These are phyloP conservation scores for Amblyjoppa fuscipennis DNA, from an alignment of 2,888 invertebrate genomes.

Conservation along the genomic window DNA sequence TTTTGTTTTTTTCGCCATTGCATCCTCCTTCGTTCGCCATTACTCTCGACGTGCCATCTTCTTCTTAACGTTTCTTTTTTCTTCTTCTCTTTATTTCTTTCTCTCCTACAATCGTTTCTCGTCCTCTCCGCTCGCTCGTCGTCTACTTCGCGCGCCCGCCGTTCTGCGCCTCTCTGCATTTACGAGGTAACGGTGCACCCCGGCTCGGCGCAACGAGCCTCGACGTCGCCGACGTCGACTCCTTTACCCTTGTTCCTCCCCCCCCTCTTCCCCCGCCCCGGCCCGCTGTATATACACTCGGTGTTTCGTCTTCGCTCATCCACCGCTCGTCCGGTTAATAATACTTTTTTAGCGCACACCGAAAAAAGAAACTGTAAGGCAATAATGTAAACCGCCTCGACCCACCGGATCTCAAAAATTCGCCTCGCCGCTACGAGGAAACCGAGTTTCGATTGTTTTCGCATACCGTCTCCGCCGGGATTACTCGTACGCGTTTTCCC, in stretches of 20 bases:
- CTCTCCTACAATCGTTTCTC: slow-evolving; percentile 26
- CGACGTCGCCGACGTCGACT: slow-evolving; percentile 2
- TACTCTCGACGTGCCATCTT: slow-evolving; percentile 26
- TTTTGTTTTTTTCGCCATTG: slow-evolving; percentile 44
- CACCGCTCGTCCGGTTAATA: slow-evolving; percentile 45
- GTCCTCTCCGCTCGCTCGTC: slow-evolving; percentile 15
- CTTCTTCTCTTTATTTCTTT: slow-evolving; percentile 17
- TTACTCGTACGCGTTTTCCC: too few species aligned
- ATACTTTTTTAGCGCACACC: slow-evolving; percentile 47
- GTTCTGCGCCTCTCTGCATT: not conserved
- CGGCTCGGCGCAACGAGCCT: slow-evolving; percentile 61
- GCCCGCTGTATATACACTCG: slow-evolving; percentile 1
- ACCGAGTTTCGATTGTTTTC: not conserved
- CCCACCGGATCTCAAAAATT: not conserved
- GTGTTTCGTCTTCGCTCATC: slow-evolving; percentile 24
- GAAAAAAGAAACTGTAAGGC: not conserved
- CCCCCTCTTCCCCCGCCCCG: too few species aligned
- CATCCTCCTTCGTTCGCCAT: slow-evolving; percentile 48
- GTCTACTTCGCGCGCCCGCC: slow-evolving; percentile 1
- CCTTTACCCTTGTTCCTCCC: not conserved
- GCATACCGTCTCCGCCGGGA: not conserved
- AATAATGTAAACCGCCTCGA: too few species aligned
- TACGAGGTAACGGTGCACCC: slow-evolving; percentile 64
- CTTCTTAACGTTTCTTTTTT: slow-evolving; percentile 37
- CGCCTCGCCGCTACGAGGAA: not conserved